Base-by-base conservation (phyloP, 2,113 vertebrate genomes). In the Symphodus melops region DNA sequence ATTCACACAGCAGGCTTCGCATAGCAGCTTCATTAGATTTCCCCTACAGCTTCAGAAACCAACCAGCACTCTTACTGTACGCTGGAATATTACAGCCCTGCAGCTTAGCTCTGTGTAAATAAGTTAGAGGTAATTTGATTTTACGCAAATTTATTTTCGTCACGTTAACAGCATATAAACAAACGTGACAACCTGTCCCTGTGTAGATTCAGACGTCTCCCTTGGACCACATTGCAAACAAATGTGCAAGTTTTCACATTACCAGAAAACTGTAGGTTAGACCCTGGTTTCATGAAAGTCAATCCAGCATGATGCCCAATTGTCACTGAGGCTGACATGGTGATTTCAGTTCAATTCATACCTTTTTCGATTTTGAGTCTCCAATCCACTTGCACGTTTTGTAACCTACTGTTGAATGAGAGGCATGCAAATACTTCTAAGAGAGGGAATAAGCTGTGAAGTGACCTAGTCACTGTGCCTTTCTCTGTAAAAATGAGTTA, bases 11-110 rank as follows among this genome's bases (percentile, higher is more conserved):
- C 57, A 64, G 1, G 69, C 28, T 36, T 39, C 60, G 68, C 20
- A 37, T 71, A 57, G 72, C 76, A 77, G 75, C 25, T 72, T 78
- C 59, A 83, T 82, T 80, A 81, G 28, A 65, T 66, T 81, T 74
- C 16, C 56, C 54, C 74, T 60, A 51, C 41, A 68, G 59, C 58
- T 4, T 14, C 25, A 69, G 41, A 82, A 60, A 70, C 9, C 21
- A 77, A 36, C 46, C 37, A 36, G 25, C 21, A 51, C 20, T 52
- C 42, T 25, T 46, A 51, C 48, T n/a, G 19, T n/a, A 20, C 62
- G 7, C 44, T 67, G n/a, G n/a, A 33, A 55, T 64, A 52, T 21
- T 20, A 56, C 41, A 56, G 1, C 19, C 51, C 19, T 5, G 39
- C 14, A 44, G 63, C 60, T 52, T 33, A 14, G 9, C 52, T 33